Base-by-base conservation (phyloP, 2,888 invertebrate species). In the Lycaena phlaeas region DNA sequence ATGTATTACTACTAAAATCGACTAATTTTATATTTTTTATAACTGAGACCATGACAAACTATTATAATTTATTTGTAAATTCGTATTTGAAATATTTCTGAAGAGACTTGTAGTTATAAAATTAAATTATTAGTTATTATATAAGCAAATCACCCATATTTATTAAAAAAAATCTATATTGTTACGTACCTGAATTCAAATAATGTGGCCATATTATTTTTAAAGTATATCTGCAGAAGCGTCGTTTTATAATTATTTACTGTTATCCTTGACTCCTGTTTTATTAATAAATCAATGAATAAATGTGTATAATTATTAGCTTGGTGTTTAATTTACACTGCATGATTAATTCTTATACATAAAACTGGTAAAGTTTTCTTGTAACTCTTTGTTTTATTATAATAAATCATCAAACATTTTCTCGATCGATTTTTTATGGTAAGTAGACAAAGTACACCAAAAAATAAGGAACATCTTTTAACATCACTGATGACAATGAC, bases 131-230 rank as follows among this genome's bases (percentile, higher is more conserved):
- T 77, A 57, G 71, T 71, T 71, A 70, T 49, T 62, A 18, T 64
- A 43, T 57, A 59, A 61, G 57, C 50, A 49, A 51, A 70, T n/a
- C 72, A 71, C 68, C 60, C 63, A 70, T 68, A 64, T 74, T 72
- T 77, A 73, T 71, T 68, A 65, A 63, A 27, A 47, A 40, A 67
- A 69, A 27, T 67, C 56, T 73, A 61, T 71, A 70, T 69, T 71
- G n/a, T 57, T 78, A 74, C 74, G 82, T 84, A 82, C 84, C 82
- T 84, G 82, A 84, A 79, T 75, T 79, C 74, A 71, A 74, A 57
- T 68, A 72, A 64, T 65, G 82, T 79, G 81, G 81, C 82, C 82
- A 82, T 82, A 81, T 73, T 78, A 74, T 64, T 76, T 70, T n/a
- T 69, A 68, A 57, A 64, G 54, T 53, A 57, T 55, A 49, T 56